Percentiles rank a stretch among this genome's conserved stretches.
These are phyloP conservation scores for Charanyca ferruginea DNA, from an alignment of 2,888 invertebrate genomes.

Conservation along the genomic window DNA sequence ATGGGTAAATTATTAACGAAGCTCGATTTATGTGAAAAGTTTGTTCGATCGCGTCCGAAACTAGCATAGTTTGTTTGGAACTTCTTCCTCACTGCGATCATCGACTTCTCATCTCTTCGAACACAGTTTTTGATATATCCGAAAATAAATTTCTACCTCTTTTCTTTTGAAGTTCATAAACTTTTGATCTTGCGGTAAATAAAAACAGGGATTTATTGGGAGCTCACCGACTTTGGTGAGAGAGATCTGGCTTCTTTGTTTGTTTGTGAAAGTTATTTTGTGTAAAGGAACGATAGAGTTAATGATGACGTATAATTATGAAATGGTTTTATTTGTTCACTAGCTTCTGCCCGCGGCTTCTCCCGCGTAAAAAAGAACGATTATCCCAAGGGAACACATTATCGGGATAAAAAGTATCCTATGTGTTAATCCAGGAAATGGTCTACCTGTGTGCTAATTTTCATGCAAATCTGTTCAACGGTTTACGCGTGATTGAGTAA, in stretches of 20 bases:
- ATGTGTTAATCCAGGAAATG: no score
- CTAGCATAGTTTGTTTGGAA: constrained; percentile 74
- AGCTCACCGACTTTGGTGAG: constrained; percentile 28
- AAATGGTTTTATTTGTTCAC: no score
- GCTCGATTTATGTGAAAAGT: constrained; percentile 84
- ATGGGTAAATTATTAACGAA: constrained; percentile 82
- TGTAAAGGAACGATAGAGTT: constrained; percentile 10
- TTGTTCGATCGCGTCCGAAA: constrained; percentile 75
- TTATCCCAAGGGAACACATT: no score
- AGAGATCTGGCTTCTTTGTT: constrained; percentile 43
- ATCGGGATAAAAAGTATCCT: no score
- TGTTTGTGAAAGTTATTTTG: constrained; percentile 31
- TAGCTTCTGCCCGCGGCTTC: no score
- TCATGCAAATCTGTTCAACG: no score
- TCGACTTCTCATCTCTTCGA: constrained; percentile 68
- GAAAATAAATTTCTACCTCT: constrained; percentile 66
- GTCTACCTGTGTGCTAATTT: no score
- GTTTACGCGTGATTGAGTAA: no score
- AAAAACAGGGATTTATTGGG: constrained; percentile 56
- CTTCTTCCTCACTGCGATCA: constrained; percentile 64
- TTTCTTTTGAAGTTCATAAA: constrained; percentile 51
- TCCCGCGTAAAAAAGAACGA: no score
- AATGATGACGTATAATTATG: no score
- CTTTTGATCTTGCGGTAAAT: constrained; percentile 60
- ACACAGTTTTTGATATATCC: constrained; percentile 70